Percentiles rank a stretch among this genome's conserved stretches.
Conservation (phyloP, 2,888 invertebrate species). For the Drosophila antonietae region DNA sequence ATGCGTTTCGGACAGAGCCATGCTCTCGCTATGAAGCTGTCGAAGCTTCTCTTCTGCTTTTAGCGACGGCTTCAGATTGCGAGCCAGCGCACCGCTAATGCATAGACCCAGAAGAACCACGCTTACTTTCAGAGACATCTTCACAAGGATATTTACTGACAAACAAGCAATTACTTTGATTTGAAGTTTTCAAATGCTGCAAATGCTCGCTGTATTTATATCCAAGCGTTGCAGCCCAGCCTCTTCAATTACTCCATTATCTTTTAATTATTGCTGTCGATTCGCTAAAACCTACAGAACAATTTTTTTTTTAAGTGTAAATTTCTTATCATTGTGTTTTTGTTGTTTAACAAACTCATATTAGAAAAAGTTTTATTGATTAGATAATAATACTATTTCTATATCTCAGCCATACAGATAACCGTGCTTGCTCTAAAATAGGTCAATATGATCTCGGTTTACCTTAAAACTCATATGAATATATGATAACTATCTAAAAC, state of each 20-base stretch:
- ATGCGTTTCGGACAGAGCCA: constrained; percentile 42
- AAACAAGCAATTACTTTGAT: neutral
- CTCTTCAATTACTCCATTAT: constrained; percentile 12
- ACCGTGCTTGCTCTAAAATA: no score
- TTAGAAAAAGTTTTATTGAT: neutral
- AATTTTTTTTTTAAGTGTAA: neutral
- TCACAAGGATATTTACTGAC: constrained; percentile 2
- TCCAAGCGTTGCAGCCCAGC: neutral
- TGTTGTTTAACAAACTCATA: neutral
- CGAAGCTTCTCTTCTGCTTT: constrained; percentile 27
- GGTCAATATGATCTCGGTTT: neutral
- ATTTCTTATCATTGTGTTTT: constrained; percentile 11
- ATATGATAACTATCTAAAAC: neutral
- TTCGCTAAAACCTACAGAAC: neutral
- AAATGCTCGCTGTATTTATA: constrained; percentile 39
- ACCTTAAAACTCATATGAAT: neutral
- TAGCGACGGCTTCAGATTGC: constrained; percentile 12
- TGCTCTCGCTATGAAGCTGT: constrained; percentile 31
- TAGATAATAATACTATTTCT: neutral
- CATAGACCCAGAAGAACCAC: constrained; percentile 37
- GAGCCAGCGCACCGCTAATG: constrained; percentile 9
- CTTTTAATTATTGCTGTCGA: constrained; percentile 37
- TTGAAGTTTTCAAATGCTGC: constrained; percentile 1
- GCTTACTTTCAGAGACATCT: constrained; percentile 44
- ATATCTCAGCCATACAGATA: neutral